These are phyloP conservation scores for Zaprionus ornatus DNA, from an alignment of 1,140 invertebrate genomes.

Conservation along the genomic window DNA sequence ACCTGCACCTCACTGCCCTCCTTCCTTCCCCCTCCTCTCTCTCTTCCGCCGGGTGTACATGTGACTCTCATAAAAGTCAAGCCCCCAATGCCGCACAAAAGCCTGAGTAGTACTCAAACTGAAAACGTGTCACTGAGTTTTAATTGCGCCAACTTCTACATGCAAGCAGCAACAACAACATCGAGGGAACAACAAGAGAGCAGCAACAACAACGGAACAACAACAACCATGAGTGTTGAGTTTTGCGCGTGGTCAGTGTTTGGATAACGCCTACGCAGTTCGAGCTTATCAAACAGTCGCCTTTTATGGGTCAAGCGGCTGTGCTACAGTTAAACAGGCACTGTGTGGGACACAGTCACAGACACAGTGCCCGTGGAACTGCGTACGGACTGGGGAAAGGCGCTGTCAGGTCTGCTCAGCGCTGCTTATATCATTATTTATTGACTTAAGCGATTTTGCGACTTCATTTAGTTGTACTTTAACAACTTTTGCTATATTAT, in stretches of 20 bases:
- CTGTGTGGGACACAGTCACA: background rate
- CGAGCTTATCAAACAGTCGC: conserved; percentile 27
- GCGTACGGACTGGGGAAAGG: no score
- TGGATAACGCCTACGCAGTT: conserved; percentile 39
- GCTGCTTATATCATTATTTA: no score
- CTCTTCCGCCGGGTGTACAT: conserved; percentile 10
- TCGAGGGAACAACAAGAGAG: background rate
- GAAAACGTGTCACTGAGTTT: conserved; percentile 63
- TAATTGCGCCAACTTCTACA: conserved; percentile 52
- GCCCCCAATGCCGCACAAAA: conserved; percentile 15
- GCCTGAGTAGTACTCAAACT: conserved; percentile 48
- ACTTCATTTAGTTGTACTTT: no score
- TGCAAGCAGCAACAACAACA: conserved; percentile 14
- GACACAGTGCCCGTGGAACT: conserved; percentile 9
- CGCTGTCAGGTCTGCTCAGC: no score
- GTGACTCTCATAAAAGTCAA: conserved; percentile 50
- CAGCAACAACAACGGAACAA: background rate
- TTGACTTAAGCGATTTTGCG: no score
- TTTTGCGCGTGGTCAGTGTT: conserved; percentile 51
- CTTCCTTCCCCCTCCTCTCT: background rate
- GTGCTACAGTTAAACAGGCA: conserved; percentile 21
- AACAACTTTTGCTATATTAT: no score
- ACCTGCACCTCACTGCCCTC: background rate
- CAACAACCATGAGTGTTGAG: background rate
- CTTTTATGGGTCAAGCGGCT: conserved; percentile 46